A percentile compares a stretch with the other conserved stretches of the same genome.
Evolutionary conservation across 2,888 invertebrate species (phyloP).

Genomic region (Limnephilus marmoratus): DNA sequence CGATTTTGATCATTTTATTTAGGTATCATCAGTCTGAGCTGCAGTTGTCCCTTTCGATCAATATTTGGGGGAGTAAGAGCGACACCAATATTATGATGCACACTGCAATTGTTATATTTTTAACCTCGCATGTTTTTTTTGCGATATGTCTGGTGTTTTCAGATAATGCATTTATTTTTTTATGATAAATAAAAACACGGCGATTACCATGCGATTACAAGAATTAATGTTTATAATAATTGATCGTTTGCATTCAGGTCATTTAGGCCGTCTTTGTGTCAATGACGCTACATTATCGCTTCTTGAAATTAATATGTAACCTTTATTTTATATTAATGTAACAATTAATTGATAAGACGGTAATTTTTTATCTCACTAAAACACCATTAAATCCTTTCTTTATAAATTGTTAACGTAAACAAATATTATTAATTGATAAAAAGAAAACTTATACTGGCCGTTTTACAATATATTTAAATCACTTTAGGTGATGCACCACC

Average conservation of each 20-base stretch:
- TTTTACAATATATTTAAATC: too few relatives aligned
- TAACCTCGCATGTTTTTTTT: background rate
- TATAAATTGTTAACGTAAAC: background rate
- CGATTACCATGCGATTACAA: background rate
- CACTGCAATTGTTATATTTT: background rate
- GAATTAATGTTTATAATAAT: background rate
- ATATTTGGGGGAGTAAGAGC: too few relatives aligned
- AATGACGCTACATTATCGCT: conserved; percentile 3
- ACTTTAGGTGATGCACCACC: too few relatives aligned
- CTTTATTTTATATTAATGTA: too few relatives aligned
- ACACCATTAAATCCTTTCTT: background rate
- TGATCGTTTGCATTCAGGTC: conserved; percentile 26
- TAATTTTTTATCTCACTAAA: background rate
- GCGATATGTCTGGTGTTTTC: background rate
- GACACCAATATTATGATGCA: background rate
- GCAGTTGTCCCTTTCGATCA: too few relatives aligned
- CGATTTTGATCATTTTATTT: too few relatives aligned
- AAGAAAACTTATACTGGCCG: background rate
- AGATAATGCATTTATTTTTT: background rate
- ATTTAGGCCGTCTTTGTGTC: conserved; percentile 17
- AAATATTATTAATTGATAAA: background rate
- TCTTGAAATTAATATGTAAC: background rate
- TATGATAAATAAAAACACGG: background rate
- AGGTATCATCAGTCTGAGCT: too few relatives aligned
- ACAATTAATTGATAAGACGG: background rate